Conservation (phyloP, 1,140 invertebrate species). For the Euura saliciscinereae region DNA sequence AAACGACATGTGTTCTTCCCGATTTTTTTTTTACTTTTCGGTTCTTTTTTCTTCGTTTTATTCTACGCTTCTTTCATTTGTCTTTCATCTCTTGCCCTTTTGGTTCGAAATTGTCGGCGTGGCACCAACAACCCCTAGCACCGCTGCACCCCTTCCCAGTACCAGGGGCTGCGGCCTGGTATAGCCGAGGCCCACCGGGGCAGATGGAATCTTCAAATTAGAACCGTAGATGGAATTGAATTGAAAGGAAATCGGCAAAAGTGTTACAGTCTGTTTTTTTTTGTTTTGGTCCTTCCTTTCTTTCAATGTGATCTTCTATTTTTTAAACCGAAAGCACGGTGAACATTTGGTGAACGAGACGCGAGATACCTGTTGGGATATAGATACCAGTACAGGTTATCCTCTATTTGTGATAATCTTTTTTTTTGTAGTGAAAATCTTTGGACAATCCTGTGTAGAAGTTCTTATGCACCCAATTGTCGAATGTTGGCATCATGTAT, state of each 20-base stretch:
- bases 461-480: too few species aligned
- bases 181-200: neutral
- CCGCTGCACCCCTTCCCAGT: too few species aligned
- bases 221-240: neutral
- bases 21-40: slow-evolving; percentile 33
- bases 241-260: neutral
- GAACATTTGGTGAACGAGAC: neutral
- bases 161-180: neutral
- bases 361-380: too few species aligned
- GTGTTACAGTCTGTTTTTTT: neutral
- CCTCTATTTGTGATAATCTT: too few species aligned
- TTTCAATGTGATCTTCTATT: neutral
- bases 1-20: slow-evolving; percentile 59
- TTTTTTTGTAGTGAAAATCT: too few species aligned
- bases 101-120: neutral
- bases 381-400: too few species aligned
- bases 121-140: neutral
- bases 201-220: slow-evolving; percentile 2
- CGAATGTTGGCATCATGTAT: too few species aligned
- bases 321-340: neutral
- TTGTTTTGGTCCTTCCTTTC: neutral
- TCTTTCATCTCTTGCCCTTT: neutral
- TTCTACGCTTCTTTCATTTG: slow-evolving; percentile 7
- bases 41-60: slow-evolving; percentile 17
- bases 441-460: too few species aligned